These are phyloP conservation scores for Lordiphosa clarofinis DNA, from an alignment of 1,140 invertebrate genomes.

Conservation along the genomic window DNA sequence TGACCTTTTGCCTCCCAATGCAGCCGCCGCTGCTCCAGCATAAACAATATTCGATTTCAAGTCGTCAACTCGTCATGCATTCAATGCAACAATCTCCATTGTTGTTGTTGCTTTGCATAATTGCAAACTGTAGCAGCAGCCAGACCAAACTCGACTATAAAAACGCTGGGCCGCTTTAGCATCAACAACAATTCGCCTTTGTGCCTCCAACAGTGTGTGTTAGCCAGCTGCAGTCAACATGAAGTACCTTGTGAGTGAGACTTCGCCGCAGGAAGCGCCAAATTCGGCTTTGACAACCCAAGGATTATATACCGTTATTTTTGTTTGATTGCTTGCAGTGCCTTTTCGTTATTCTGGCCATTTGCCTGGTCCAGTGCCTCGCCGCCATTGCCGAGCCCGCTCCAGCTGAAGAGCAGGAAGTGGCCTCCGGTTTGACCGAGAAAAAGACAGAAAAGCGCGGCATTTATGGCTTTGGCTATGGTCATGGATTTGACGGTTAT, in stretches of 20 bases:
- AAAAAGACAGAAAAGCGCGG: constrained; percentile 74
- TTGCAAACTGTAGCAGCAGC: constrained; percentile 69
- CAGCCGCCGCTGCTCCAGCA: constrained; percentile 23
- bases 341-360: constrained; percentile 47
- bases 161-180: constrained; percentile 36
- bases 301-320: constrained; percentile 10
- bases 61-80: constrained; percentile 55
- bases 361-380: constrained; percentile 44
- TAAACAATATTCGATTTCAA: constrained; percentile 63
- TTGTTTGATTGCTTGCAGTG: constrained; percentile 37
- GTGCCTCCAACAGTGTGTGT: constrained; percentile 18
- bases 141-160: constrained; percentile 43
- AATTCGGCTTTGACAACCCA: too few relatives aligned
- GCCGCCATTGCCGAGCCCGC: constrained; percentile 54
- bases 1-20: constrained; percentile 46
- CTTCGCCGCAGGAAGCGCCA: neutral
- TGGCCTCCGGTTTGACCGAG: constrained; percentile 33
- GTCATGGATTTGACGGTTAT: constrained; percentile 48
- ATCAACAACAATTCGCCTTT: constrained; percentile 49
- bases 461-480: constrained; percentile 69
- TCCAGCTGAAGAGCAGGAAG: constrained; percentile 21
- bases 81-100: constrained; percentile 52
- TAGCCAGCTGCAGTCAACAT: constrained; percentile 37
- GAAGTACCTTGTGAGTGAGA: constrained; percentile 60
- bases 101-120: constrained; percentile 62